phyloP scores from a whole-genome alignment of 2,113 vertebrate species.

The Pelobates fuscus region DNA sequence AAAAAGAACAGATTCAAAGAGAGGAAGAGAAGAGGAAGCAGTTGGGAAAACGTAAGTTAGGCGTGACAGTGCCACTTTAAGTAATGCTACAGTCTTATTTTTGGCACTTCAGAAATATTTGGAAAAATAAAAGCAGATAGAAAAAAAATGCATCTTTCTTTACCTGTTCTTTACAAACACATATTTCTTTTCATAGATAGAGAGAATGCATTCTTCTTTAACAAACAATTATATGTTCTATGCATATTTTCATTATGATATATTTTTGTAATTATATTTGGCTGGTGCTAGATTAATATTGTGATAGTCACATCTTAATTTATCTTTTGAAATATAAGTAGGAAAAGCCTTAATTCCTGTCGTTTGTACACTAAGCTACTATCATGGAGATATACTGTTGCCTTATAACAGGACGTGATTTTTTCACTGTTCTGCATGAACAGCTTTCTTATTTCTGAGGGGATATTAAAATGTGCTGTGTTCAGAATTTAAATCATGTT shows the following conservation, averaged over 20 bases:
- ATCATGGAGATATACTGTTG: neutral
- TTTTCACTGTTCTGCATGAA: constrained; percentile 25
- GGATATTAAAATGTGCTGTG: neutral
- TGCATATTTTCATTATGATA: neutral
- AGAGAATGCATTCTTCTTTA: too few species aligned
- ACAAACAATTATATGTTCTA: too few species aligned
- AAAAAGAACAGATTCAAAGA: too few species aligned
- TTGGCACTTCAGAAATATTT: too few species aligned
- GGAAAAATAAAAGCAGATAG: too few species aligned
- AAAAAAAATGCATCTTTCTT: too few species aligned
- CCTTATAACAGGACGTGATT: constrained; percentile 19
- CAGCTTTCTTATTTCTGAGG: constrained; percentile 35
- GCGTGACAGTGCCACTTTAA: too few species aligned
- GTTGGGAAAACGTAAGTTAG: too few species aligned
- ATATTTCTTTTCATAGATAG: too few species aligned
- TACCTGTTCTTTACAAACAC: too few species aligned
- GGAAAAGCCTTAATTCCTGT: constrained; percentile 23
- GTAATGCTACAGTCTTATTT: too few species aligned
- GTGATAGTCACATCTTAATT: neutral
- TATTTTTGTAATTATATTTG: neutral
- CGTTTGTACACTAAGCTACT: constrained; percentile 40
- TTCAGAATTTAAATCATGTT: constrained; percentile 30
- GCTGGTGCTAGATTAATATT: neutral
- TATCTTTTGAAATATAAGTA: neutral
- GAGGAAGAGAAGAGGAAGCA: too few species aligned